Evolutionary conservation across 2,888 invertebrate genomes (phyloP), one percentile per base, ranked within the genome.

Genomic region (Ommatoiulus sabulosus): DNA sequence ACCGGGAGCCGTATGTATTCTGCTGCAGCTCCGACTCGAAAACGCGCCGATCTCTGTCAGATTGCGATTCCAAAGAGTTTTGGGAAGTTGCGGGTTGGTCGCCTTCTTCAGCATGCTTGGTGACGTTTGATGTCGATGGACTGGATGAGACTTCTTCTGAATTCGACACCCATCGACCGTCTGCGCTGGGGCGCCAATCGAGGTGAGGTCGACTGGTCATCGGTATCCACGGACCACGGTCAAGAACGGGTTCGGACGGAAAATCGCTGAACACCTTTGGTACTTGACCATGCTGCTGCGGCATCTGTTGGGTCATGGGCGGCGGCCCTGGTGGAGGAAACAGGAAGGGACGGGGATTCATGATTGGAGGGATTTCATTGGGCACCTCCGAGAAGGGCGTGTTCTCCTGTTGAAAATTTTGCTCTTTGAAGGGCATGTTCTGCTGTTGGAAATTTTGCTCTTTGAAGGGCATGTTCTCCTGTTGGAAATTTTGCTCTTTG

Each of bases 261-360:
- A 87, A 87, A 87, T 87, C 87, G 35, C 52, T 52, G 48, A 87
- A 87, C 17, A 87, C 24, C 48, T 87, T 87, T 52, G 87, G 87
- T 20, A 87, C 87, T 52, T 87, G 17, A 20, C 12, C 20, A 12
- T 87, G 35, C 24, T 52, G 46, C 7, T 5, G 52, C 3, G 52
- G 87, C 24, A 24, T 6, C 24, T 72, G 72, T 10, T 72, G 20
- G 8, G 24, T 24, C 24, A 72, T 72, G 24, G 72, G 72, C 24
- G 63, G 63, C 63, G 63, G 15, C 17, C 52, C 46, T 10, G 46
- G 46, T 17, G 72, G 72, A 10, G 72, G 72, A n/a, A 72, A 72
- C 24, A 1, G 72, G 24, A 72, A 72, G 7, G 72, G 72, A n/a
- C 72, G 24, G 2, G 72, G 72, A n/a, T 24, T 7, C 72, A 72